Base-by-base conservation (phyloP, 2,797 vertebrate species). In the Myiothlypis coronata region DNA sequence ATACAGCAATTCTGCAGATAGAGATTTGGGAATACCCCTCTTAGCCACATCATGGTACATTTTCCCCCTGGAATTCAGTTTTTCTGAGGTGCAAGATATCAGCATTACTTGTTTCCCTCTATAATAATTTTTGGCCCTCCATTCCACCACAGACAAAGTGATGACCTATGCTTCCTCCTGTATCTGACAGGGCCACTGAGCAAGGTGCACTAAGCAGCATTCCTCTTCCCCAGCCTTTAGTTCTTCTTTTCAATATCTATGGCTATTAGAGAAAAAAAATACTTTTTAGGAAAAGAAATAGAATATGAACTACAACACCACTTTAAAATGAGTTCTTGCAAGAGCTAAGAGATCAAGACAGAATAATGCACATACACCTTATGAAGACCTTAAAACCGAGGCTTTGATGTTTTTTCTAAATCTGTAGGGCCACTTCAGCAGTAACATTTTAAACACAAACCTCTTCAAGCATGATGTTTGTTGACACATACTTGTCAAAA, bases 11-110 rank as follows among this genome's bases (percentile, higher is more conserved):
- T 67, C 67, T 50, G 18, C 37, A 89, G 34, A 8, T 0, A 34
- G 9, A 85, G 17, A 70, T 64, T 23, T 14, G 41, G 21, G 16
- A 63, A 26, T 24, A 34, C 9, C 11, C 19, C 11, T 19, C 32
- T 68, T 18, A 64, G n/a, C 28, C 30, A 55, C 23, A 68, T 10
- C 0, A 0, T 3, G 6, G 9, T 27, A 41, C 3, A 8, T 22
- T 46, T 64, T 9, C 27, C 44, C 20, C 34, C 27, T 0, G 3
- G 35, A 74, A 93, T 43, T 44, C 32, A 60, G 14, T 6, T 70
- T n/a, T 63, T 32, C 43, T 50, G 12, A 82, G 28, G 28, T 60
- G 34, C 49, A 75, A 52, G 46, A 57, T 6, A 32, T 12, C 65
- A 77, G 56, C 35, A 69, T 21, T 43, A 50, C 15, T 35, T 22